These are phyloP conservation scores for Dendroctonus ponderosae DNA, from an alignment of 1,140 invertebrate genomes.

Conservation along the genomic window DNA sequence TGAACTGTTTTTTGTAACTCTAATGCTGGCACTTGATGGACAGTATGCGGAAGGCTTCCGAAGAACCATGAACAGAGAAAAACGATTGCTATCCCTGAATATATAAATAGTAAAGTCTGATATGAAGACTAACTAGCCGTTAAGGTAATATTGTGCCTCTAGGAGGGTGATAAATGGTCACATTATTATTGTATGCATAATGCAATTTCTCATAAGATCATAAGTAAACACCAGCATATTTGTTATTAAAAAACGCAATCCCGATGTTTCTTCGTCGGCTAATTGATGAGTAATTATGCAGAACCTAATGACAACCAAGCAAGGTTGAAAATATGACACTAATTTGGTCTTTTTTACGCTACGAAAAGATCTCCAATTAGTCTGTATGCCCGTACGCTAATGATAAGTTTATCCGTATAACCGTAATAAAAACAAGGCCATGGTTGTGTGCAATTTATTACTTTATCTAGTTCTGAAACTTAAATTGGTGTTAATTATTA, in stretches of 20 bases:
- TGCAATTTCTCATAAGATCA: no score
- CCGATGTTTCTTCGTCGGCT: neutral
- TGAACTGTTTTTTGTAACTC: no score
- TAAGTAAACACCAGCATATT: no score
- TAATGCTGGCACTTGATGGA: no score
- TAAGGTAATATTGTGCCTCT: no score
- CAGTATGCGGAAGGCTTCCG: no score
- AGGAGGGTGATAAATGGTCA: no score
- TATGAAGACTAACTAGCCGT: no score
- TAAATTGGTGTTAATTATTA: slow-evolving; percentile 32
- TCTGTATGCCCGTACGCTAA: slow-evolving; percentile 18
- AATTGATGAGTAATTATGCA: slow-evolving; percentile 7
- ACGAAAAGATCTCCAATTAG: slow-evolving; percentile 17
- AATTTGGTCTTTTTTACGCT: slow-evolving; percentile 7
- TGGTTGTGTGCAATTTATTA: slow-evolving; percentile 25
- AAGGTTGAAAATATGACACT: slow-evolving; percentile 14
- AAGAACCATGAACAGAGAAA: no score
- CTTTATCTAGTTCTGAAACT: slow-evolving; percentile 26
- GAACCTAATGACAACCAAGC: slow-evolving; percentile 6
- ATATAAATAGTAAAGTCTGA: no score
- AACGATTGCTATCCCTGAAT: no score
- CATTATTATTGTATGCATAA: no score
- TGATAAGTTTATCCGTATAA: slow-evolving; percentile 14
- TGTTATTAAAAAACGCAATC: neutral
- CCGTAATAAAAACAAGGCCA: slow-evolving; percentile 28